Base-by-base conservation (phyloP, 2,888 invertebrate genomes). In the Aspidiotus destructor region DNA sequence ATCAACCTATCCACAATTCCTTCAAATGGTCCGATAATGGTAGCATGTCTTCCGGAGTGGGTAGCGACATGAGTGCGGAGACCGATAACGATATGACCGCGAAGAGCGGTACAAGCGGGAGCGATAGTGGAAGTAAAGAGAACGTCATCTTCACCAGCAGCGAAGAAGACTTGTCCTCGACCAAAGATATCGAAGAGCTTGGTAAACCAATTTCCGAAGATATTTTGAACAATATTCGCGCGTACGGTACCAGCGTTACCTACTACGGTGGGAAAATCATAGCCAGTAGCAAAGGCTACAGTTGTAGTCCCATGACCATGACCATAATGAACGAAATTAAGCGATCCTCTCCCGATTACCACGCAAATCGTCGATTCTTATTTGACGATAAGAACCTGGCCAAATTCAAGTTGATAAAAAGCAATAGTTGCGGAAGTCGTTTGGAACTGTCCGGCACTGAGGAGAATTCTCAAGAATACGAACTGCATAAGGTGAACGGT, bases 231-330 rank as follows among this genome's bases (percentile, higher is more conserved):
- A 92, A 91, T 79, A 92, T 92, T 74, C 82, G 92, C 72, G 90
- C 91, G 75, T 88, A 86, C 75, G 92, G 92, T n/a, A 91, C 91
- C 8, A 88, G 90, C 28, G 85, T 92, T 9, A 92, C 92, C 8
- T 93, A 92, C 76, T 92, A 91, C 75, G 92, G 92, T 1, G 91
- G 92, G 8, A 85, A 87, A 76, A 87, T 92, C 60, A 81, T 91
- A 74, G 84, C 77, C 0, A 77, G 84, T 72, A 84, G 85, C 76
- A 82, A 82, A 54, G 82, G 72, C 3, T 84, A 84, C 8, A 77
- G 81, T 16, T 82, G 84, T 54, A 85, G 85, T 73, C 85, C 86
- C 0, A 82, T 87, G 81, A 87, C 86, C 9, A 84, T 83, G 78
- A 83, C 83, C n/a, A 86, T 86, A 72, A 85, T 86, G 85, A 84